Percentiles rank a stretch among this genome's conserved stretches.
phyloP scores from a whole-genome alignment of 2,113 vertebrate genomes.

The Rhinolophus ferrumequinum region DNA sequence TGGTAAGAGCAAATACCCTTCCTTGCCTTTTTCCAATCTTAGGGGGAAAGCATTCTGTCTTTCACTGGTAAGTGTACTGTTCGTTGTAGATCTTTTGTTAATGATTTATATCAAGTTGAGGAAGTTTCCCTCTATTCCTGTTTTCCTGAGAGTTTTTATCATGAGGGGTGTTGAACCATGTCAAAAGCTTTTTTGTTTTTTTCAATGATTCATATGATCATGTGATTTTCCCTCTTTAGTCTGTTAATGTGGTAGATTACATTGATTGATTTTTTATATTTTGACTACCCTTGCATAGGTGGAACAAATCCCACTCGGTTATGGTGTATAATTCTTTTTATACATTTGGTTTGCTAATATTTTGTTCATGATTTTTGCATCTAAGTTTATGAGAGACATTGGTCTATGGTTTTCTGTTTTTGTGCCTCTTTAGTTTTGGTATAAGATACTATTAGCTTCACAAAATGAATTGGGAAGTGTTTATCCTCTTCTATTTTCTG shows the following conservation, averaged over 20 bases:
- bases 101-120: background rate
- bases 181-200: background rate
- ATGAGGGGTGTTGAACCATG: background rate
- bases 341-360: background rate
- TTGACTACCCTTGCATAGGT: background rate
- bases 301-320: background rate
- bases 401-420: background rate
- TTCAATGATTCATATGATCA: background rate
- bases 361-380: background rate
- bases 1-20: too few relatives aligned
- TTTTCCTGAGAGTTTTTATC: background rate
- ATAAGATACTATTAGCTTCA: background rate
- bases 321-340: background rate
- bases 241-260: background rate
- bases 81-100: background rate
- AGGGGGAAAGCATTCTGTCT: too few relatives aligned
- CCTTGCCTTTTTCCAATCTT: too few relatives aligned
- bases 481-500: background rate
- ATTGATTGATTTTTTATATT: background rate
- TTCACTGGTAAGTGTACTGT: background rate
- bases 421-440: background rate
- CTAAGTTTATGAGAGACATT: background rate
- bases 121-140: background rate
- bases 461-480: background rate
- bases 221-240: background rate